Percentiles rank a stretch among this genome's conserved stretches.
Conservation (phyloP, 2,113 vertebrate species). For the Pyrgilauda ruficollis region DNA sequence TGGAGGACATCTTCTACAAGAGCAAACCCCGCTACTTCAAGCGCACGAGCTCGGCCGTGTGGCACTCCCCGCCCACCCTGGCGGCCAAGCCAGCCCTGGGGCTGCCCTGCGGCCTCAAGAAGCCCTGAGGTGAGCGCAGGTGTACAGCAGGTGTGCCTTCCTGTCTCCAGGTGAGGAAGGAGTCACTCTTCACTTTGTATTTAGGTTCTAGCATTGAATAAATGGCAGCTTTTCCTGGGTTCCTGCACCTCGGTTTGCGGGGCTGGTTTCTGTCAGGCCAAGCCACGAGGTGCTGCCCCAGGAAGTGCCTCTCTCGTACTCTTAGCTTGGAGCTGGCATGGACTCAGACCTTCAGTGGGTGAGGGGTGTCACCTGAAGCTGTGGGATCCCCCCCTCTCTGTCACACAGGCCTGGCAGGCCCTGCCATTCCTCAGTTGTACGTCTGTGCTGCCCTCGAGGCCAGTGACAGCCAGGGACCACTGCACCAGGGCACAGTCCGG, state of each 20-base stretch:
- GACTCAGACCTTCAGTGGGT: neutral
- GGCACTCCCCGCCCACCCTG: constrained; percentile 80
- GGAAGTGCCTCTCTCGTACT: neutral
- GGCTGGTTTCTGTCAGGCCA: neutral
- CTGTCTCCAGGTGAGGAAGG: neutral
- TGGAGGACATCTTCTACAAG: constrained; percentile 91
- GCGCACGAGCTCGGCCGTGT: constrained; percentile 93
- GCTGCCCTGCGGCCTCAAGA: neutral
- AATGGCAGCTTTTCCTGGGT: neutral
- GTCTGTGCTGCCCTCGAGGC: neutral
- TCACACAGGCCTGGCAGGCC: neutral
- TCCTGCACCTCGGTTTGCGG: neutral
- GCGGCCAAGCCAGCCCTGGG: neutral
- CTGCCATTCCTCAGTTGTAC: neutral
- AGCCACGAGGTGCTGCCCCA: neutral
- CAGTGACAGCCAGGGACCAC: neutral
- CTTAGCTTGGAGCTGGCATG: neutral
- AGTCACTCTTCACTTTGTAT: neutral
- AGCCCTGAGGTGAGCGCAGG: neutral
- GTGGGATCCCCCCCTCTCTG: neutral
- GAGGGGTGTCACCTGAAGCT: neutral
- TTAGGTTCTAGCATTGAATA: neutral
- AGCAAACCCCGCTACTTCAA: constrained; percentile 93
- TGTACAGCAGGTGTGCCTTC: neutral
- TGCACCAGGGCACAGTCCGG: neutral